These are phyloP conservation scores for Metacarcinus magister DNA, from an alignment of 2,888 invertebrate species.

Conservation along the genomic window DNA sequence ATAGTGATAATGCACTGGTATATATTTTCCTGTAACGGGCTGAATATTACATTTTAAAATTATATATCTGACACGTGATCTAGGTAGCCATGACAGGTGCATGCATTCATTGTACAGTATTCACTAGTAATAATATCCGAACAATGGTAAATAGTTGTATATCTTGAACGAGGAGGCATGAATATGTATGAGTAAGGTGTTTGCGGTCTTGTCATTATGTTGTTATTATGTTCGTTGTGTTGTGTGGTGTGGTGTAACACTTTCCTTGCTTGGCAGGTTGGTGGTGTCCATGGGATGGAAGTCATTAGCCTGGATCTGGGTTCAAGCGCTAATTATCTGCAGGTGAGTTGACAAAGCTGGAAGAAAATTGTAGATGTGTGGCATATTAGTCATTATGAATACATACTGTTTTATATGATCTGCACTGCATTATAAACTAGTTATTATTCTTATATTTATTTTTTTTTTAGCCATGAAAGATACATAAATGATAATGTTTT, in stretches of 20 bases:
- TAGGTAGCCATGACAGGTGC: too few relatives aligned
- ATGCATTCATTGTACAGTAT: too few relatives aligned
- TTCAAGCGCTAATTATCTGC: slow-evolving; percentile 71
- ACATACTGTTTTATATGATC: background rate
- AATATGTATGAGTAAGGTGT: too few relatives aligned
- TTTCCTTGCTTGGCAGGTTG: slow-evolving; percentile 22
- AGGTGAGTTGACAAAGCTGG: slow-evolving; percentile 65
- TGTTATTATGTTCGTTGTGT: background rate
- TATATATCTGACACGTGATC: too few relatives aligned
- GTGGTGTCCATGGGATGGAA: slow-evolving; percentile 81
- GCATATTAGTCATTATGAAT: background rate
- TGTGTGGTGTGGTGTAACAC: background rate
- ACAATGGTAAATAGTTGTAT: too few relatives aligned
- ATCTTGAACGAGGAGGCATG: too few relatives aligned
- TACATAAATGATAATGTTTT: background rate
- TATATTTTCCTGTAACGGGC: too few relatives aligned
- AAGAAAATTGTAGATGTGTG: background rate
- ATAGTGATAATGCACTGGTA: too few relatives aligned
- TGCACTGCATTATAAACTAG: background rate
- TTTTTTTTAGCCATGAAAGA: too few relatives aligned
- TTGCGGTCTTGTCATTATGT: background rate
- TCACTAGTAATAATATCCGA: too few relatives aligned
- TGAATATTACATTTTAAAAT: too few relatives aligned
- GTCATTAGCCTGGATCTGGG: slow-evolving; percentile 69
- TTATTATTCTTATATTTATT: too few relatives aligned